A percentile compares a stretch with the other conserved stretches of the same genome.
phyloP scores from a whole-genome alignment of 2,113 vertebrate genomes.

The Macquaria australasica region DNA sequence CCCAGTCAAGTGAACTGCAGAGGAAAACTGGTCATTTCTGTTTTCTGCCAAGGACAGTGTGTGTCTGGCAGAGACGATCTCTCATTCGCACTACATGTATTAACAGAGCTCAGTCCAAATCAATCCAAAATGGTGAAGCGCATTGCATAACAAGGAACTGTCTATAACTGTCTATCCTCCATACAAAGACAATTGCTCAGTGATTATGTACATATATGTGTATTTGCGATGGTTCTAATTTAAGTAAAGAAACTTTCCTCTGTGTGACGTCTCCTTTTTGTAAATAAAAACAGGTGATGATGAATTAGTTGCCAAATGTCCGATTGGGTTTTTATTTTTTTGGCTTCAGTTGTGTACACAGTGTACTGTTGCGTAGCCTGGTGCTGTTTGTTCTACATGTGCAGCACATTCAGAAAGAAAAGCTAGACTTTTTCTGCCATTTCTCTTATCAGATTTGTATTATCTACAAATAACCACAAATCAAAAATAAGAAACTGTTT shows the following conservation, averaged over 20 bases:
- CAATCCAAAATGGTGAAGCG: constrained; percentile 17
- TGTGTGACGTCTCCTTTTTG: neutral
- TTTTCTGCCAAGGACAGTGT: constrained; percentile 54
- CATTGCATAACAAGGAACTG: neutral
- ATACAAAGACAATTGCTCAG: neutral
- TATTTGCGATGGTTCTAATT: neutral
- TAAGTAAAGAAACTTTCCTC: neutral
- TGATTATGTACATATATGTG: neutral
- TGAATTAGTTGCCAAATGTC: neutral
- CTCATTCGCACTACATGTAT: constrained; percentile 33
- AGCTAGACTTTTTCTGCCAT: neutral
- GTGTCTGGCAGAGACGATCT: constrained; percentile 47
- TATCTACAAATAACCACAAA: neutral
- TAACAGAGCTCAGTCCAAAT: constrained; percentile 22
- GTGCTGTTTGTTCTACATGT: neutral
- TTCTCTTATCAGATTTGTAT: neutral
- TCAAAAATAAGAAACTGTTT: neutral
- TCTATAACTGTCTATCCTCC: neutral
- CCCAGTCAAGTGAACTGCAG: constrained; percentile 1
- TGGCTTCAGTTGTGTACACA: neutral
- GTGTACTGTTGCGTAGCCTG: neutral
- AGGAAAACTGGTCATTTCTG: constrained; percentile 29
- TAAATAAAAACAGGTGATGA: neutral
- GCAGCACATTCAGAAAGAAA: neutral
- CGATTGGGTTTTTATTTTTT: neutral